These are phyloP conservation scores for Salvelinus namaycush DNA, from an alignment of 2,113 vertebrate genomes.

Conservation along the genomic window DNA sequence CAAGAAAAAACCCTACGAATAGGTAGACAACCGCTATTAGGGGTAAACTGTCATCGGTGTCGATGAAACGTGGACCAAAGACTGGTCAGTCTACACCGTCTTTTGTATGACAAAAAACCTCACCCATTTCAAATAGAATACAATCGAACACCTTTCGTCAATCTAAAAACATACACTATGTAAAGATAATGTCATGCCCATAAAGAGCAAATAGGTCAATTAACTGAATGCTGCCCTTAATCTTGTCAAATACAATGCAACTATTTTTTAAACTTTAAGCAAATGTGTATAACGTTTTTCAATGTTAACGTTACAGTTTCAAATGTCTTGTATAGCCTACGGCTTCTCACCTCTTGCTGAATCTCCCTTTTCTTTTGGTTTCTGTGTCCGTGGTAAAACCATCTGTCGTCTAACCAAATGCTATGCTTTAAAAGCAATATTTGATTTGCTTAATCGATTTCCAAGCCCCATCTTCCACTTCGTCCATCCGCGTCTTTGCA, in stretches of 20 bases:
- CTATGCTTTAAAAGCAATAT: background rate
- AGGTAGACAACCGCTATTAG: background rate
- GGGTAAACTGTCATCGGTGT: background rate
- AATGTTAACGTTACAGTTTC: conserved; percentile 42
- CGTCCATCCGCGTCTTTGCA: conserved; percentile 50
- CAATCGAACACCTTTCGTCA: conserved; percentile 43
- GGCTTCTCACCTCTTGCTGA: conserved; percentile 61
- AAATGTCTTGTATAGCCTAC: conserved; percentile 33
- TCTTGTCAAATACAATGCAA: background rate
- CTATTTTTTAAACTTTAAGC: conserved; percentile 35
- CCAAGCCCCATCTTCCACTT: conserved; percentile 13
- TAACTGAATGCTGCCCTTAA: background rate
- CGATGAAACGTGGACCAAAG: background rate
- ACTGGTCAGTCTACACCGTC: conserved; percentile 22
- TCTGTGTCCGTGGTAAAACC: conserved; percentile 33
- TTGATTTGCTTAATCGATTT: too few relatives aligned
- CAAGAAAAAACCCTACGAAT: background rate
- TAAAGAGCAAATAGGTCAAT: background rate
- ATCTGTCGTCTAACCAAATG: conserved; percentile 20
- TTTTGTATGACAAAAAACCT: conserved; percentile 61
- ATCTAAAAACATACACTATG: background rate
- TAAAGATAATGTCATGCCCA: conserved; percentile 20
- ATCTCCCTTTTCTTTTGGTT: conserved; percentile 23
- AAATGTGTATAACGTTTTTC: conserved; percentile 43
- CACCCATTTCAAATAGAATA: conserved; percentile 54